Evolutionary conservation across 2,888 invertebrate species (phyloP), one percentile per base, ranked within the genome.

Genomic region (Myopa testacea): DNA sequence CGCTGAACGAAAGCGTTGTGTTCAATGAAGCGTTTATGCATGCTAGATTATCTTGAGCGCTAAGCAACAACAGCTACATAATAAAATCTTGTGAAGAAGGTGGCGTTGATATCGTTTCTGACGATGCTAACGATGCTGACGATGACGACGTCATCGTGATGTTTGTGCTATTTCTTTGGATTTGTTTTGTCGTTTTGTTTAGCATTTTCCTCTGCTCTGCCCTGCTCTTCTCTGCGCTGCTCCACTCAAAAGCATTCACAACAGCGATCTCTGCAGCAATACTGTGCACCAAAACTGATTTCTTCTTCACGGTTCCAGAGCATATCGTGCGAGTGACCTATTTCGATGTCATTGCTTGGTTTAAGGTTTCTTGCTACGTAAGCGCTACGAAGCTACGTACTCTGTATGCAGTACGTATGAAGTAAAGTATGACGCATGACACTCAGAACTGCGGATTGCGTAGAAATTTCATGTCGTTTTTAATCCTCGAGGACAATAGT

Each of bases 1-100:
- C 86, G 81, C 78, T 81, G 83, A 40, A 19, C 52, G 62, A 69
- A 40, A 62, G 58, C 50, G 38, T 38, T 26, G 38, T 14, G 34
- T 74, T 74, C 52, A 65, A 63, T 74, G 74, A 52, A 50, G 52
- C 65, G 50, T 65, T 74, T 37, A 37, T 50, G 65, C 50, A 16
- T 6, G 16, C 55, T 55, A 14, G 14, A 55, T 55, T 55, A 55
- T 55, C 55, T 55, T 55, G 10, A n/a, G 55, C 55, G 55, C 38
- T 6, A 55, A n/a, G 55, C 55, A n/a, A 7, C 7, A 16, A 45
- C 10, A 52, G n/a, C 7, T 7, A 45, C 10, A 52, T 14, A 60
- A 37, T 60, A 45, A 45, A 45, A 70, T 5, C 55, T 14, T 55
- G 10, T 55, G 55, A 1, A n/a, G 55, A 45, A 45, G 10, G 3